Evolutionary conservation across 35 echinoderm and acorn worm genomes (phyloP), one percentile per base, ranked within the genome.

Genomic region (Apostichopus parvimensis): DNA sequence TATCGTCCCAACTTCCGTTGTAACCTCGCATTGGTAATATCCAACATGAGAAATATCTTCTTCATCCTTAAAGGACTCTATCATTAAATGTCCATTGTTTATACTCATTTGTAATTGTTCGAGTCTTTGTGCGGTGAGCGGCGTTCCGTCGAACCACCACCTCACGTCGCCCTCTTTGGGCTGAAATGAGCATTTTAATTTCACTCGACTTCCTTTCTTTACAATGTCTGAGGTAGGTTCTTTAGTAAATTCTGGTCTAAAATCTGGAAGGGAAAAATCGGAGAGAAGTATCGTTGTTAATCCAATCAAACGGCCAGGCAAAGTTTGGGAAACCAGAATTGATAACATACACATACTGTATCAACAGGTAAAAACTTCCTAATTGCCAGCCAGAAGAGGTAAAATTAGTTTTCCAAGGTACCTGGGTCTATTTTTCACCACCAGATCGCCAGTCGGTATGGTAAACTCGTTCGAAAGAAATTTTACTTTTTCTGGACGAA

Each of bases 171-270:
- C 96, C 56, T 98, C 96, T 77, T 95, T 98, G 65, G 94, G 94
- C 24, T 92, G 80, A 53, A 87, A 86, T 24, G 85, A 91, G 89
- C 96, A 98, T 79, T 92, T 92, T 88, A 98, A 87, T 79, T 94
- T 92, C 58, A 98, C 96, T 13, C 94, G 80, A 83, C 92, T 95
- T 90, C 91, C 77, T 14, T 75, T 92, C 45, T 94, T 91, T 60
- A 98, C 94, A 53, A 93, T 64, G 57, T 95, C 81, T 53, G 96
- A 95, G 78, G 89, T 92, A 80, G 96, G 96, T 71, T 98, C 96
- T 57, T 87, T 91, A 54, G 87, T 73, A 53, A 98, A 95, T 62
- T 86, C 70, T 55, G 94, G 96, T 52, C 94, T 73, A 23, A 90
- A 86, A 66, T 98, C 96, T 98, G 78, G 28, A 62, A 87, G 4